These are phyloP conservation scores for Edolisoma coerulescens DNA, from an alignment of 2,113 vertebrate genomes.

Conservation along the genomic window DNA sequence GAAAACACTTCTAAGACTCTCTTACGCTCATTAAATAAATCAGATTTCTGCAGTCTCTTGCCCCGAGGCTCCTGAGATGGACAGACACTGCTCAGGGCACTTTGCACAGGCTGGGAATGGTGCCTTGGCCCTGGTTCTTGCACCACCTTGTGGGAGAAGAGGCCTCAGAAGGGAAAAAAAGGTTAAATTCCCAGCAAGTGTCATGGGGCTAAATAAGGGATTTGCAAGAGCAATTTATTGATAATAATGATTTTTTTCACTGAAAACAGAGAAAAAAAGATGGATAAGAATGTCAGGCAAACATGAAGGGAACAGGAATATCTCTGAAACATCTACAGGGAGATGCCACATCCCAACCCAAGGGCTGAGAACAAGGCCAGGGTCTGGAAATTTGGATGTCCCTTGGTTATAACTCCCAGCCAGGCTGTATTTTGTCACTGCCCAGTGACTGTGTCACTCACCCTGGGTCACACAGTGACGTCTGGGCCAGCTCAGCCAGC, in stretches of 20 bases:
- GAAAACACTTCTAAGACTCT: neutral
- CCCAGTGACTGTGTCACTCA: neutral
- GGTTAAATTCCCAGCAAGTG: neutral
- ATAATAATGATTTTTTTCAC: neutral
- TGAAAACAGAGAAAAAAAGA: neutral
- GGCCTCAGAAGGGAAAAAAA: neutral
- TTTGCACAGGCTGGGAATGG: neutral
- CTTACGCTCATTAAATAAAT: neutral
- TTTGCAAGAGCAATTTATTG: neutral
- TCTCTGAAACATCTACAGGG: neutral
- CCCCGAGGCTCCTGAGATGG: neutral
- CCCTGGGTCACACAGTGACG: conserved; percentile 78
- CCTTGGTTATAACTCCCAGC: rapidly evolving
- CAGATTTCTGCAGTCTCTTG: neutral
- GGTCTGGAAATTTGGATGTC: neutral
- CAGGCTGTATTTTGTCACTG: neutral
- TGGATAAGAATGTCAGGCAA: neutral
- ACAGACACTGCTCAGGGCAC: neutral
- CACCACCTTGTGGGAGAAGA: conserved; percentile 25
- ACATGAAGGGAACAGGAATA: neutral
- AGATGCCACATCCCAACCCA: neutral
- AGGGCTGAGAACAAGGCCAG: neutral
- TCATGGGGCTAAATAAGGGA: neutral
- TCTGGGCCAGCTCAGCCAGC: conserved; percentile 68
- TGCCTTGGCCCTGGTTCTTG: neutral